Evolutionary conservation across 2,888 invertebrate species (phyloP).

Genomic region (Euplexia lucipara): DNA sequence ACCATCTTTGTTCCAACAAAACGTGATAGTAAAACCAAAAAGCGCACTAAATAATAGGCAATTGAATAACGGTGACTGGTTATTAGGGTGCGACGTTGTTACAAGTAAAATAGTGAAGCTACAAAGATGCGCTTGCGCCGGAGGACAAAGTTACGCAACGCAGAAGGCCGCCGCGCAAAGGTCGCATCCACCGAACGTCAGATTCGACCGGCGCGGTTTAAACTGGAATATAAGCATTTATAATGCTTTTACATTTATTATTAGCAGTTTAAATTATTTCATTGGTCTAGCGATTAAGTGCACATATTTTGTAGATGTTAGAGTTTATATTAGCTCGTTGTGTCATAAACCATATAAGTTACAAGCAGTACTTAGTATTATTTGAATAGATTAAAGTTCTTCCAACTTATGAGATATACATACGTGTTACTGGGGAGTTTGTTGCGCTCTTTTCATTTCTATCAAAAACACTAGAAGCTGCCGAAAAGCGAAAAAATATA

Average conservation of each 20-base stretch:
- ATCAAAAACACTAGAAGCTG: no score
- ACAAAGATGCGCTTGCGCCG: slow-evolving; percentile 59
- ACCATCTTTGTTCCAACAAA: slow-evolving; percentile 2
- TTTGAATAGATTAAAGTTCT: no score
- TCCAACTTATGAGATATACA: no score
- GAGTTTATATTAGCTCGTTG: neutral
- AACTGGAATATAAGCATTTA: slow-evolving; percentile 50
- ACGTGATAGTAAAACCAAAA: slow-evolving; percentile 22
- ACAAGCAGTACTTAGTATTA: neutral
- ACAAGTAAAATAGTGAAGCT: slow-evolving; percentile 55
- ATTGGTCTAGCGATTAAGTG: neutral
- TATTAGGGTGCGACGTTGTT: slow-evolving; percentile 49
- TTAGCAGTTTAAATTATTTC: neutral
- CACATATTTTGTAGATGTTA: neutral
- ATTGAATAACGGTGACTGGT: slow-evolving; percentile 25
- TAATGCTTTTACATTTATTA: slow-evolving; percentile 15
- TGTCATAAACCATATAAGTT: neutral
- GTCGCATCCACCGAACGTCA: slow-evolving; percentile 61
- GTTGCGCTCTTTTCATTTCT: no score
- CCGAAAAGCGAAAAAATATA: no score
- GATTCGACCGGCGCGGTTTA: slow-evolving; percentile 50
- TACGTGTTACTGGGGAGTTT: no score
- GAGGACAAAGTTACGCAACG: slow-evolving; percentile 69
- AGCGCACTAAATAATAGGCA: slow-evolving; percentile 18
- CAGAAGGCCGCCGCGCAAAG: slow-evolving; percentile 69